Conservation (phyloP, 2,113 vertebrate species). For the Cynopterus brachyotis region DNA sequence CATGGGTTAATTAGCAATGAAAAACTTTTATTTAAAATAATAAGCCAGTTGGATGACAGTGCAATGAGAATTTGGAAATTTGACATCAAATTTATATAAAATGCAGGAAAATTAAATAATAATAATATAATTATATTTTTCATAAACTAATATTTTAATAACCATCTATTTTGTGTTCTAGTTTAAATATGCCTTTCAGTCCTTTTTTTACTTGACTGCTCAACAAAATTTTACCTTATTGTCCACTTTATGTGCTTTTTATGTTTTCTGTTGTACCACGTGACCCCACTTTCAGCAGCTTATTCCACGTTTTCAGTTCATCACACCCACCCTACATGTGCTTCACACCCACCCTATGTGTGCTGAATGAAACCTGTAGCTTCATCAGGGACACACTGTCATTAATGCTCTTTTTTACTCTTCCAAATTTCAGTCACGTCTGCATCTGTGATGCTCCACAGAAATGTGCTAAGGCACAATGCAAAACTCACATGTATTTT, state of each 20-base stretch:
- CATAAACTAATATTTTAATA: not conserved
- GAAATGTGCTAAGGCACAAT: not conserved
- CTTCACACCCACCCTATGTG: accelerated
- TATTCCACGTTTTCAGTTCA: not conserved
- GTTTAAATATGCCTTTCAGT: not conserved
- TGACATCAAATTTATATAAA: not conserved
- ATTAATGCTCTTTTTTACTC: not conserved
- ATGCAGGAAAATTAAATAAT: not conserved
- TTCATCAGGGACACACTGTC: not conserved
- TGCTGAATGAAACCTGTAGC: not conserved
- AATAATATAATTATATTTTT: not conserved
- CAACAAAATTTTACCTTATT: not conserved
- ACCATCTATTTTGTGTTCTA: not conserved
- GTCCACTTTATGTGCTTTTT: not conserved
- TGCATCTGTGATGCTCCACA: too few relatives aligned
- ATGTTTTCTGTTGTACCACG: accelerated
- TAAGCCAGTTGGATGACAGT: not conserved
- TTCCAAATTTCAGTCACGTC: not conserved
- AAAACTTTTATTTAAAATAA: not conserved
- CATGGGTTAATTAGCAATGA: not conserved
- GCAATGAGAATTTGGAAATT: not conserved
- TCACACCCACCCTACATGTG: accelerated
- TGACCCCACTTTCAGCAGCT: not conserved
- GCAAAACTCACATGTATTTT: not conserved
- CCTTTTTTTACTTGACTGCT: not conserved